Conservation (phyloP, 2,797 vertebrate genomes). For the Parauchenoglanis ngamensis region DNA sequence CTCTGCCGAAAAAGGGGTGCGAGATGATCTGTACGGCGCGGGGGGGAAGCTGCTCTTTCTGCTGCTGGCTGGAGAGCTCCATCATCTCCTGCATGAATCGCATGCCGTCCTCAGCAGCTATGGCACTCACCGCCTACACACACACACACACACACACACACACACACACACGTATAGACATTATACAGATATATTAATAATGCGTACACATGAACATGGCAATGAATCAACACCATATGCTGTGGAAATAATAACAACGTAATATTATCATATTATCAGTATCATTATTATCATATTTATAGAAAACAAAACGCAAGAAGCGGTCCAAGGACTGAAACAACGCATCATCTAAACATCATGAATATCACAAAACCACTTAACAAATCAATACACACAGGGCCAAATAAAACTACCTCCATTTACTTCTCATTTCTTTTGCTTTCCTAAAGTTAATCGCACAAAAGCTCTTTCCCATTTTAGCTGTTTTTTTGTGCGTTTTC, state of each 20-base stretch:
- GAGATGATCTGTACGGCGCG: constrained; percentile 96
- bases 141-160: constrained; percentile 12
- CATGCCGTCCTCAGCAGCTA: constrained; percentile 94
- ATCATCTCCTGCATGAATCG: constrained; percentile 99
- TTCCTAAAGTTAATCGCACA: too few species aligned
- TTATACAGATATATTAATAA: neutral
- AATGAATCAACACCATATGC: neutral
- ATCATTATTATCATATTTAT: neutral
- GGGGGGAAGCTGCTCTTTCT: constrained; percentile 97
- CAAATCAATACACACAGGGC: neutral
- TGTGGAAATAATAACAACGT: neutral
- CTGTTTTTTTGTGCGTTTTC: too few species aligned
- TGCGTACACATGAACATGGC: neutral
- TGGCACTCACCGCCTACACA: constrained; percentile 87
- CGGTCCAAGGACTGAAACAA: neutral
- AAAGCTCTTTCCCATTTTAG: too few species aligned
- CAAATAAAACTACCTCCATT: too few species aligned
- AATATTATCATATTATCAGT: neutral
- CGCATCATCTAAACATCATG: neutral
- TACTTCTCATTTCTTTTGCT: too few species aligned
- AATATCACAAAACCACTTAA: neutral
- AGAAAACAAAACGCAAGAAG: neutral
- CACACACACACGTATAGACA: neutral
- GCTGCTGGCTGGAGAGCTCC: constrained; percentile 97
- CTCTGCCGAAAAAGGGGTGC: constrained; percentile 93